These are phyloP conservation scores for Pelobates cultripes DNA, from an alignment of 2,797 vertebrate genomes.

Conservation along the genomic window DNA sequence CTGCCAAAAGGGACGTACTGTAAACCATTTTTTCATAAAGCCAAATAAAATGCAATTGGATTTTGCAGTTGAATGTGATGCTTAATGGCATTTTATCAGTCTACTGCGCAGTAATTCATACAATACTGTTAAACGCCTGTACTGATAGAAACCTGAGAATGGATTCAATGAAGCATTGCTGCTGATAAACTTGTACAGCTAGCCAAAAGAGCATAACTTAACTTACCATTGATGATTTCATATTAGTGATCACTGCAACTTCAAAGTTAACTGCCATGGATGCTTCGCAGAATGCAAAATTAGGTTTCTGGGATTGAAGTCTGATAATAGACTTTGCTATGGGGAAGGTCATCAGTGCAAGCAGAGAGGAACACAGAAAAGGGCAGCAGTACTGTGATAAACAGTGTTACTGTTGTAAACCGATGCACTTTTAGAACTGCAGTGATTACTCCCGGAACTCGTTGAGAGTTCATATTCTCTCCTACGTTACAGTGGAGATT, in stretches of 20 bases:
- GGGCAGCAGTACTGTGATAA: neutral
- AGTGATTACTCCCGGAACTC: too few species aligned
- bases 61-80: constrained; percentile 19
- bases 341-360: constrained; percentile 30
- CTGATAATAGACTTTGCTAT: constrained; percentile 39
- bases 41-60: constrained; percentile 29
- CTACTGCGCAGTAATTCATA: constrained; percentile 42
- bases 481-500: too few species aligned
- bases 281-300: constrained; percentile 42
- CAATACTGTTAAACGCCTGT: constrained; percentile 21
- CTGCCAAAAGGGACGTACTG: constrained; percentile 37
- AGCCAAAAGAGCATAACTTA: constrained; percentile 11
- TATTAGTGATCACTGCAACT: constrained; percentile 47
- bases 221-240: constrained; percentile 47
- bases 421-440: too few species aligned
- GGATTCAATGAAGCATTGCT: constrained; percentile 50
- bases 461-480: too few species aligned
- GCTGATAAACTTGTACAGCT: constrained; percentile 43
- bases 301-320: constrained; percentile 30
- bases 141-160: constrained; percentile 36
- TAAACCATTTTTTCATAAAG: constrained; percentile 45
- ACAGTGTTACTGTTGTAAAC: neutral
- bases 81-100: constrained; percentile 29
- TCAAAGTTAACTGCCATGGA: constrained; percentile 44
- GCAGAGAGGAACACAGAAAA: constrained; percentile 6